Base-by-base conservation (phyloP, 2,888 invertebrate genomes). In the Cantharis flavilabris region DNA sequence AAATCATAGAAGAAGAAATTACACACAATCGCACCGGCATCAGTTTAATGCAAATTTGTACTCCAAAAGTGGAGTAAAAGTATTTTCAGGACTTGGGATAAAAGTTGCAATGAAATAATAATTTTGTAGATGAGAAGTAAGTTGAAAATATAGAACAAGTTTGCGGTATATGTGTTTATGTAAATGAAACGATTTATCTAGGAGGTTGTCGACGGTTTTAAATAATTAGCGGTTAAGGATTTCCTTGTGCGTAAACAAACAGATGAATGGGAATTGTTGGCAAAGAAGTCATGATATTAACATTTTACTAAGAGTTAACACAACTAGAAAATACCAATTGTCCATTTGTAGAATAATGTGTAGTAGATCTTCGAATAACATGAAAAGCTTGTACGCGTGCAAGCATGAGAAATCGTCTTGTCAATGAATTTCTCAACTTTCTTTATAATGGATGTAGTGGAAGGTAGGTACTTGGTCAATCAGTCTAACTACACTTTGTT, bases 301-400 rank as follows among this genome's bases (percentile, higher is more conserved):
- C 78, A 76, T 78, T 78, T 78, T 69, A 71, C 78, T 69, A 49
- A 49, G 49, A 49, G 49, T 49, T 49, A 78, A 78, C 78, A 78
- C 71, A 76, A 78, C 76, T 78, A 64, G 78, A 71, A 78, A 78
- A 76, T 78, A 75, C 75, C 75, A 72, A n/a, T 75, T 49, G 78
- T 75, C 78, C 73, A 78, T 78, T 77, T 78, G 72, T 72, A 78
- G 75, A 72, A 26, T 49, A 33, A 49, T 74, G 69, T 74, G 67
- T 64, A 71, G 69, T 74, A 74, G 63, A 74, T 71, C 62, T 74
- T 74, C 28, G 62, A 74, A 71, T 74, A 75, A 71, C 75, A 64
- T 72, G 28, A 11, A 71, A 71, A 75, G 65, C 65, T 49, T 62
- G 13, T 71, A 65, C 71, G 70, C 76, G 76, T 76, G 76, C 72